Evolutionary conservation across 1,140 invertebrate genomes (phyloP).

Genomic region (Aporrectodea caliginosa): DNA sequence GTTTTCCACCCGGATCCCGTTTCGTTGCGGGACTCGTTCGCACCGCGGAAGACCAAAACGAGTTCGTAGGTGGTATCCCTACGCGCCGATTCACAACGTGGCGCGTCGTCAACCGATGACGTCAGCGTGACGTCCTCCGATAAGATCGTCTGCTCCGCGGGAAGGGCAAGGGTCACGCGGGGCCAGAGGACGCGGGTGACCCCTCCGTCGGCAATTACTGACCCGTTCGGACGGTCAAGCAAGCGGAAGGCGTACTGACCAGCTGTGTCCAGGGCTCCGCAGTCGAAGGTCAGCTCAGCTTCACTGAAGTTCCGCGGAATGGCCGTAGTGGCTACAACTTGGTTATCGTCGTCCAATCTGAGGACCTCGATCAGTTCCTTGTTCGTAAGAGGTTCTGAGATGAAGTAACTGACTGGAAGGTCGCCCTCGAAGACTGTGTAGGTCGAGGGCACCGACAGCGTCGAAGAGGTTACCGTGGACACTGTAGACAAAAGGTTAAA

Average conservation of each 20-base stretch:
- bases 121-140: conserved; percentile 7
- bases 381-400: not conserved
- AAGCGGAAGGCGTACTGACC: conserved; percentile 14
- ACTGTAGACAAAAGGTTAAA: too few species aligned
- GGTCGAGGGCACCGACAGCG: not conserved
- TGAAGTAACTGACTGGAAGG: conserved; percentile 9
- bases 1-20: too few species aligned
- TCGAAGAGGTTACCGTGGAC: too few species aligned
- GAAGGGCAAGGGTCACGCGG: not conserved
- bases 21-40: conserved; percentile 1
- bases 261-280: not conserved
- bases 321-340: not conserved
- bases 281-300: conserved; percentile 19
- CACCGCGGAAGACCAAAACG: conserved; percentile 11
- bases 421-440: conserved; percentile 12
- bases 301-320: not conserved
- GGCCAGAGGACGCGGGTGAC: conserved; percentile 15
- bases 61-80: not conserved
- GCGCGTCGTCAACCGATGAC: conserved; percentile 6
- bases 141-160: not conserved
- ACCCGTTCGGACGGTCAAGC: conserved; percentile 4
- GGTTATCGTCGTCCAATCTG: not conserved
- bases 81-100: conserved; percentile 9
- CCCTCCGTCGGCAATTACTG: conserved; percentile 7
- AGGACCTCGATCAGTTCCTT: not conserved